A percentile compares a stretch with the other conserved stretches of the same genome.
Evolutionary conservation across 2,113 vertebrate species (phyloP).

Genomic region (Malurus alboscapulatus): DNA sequence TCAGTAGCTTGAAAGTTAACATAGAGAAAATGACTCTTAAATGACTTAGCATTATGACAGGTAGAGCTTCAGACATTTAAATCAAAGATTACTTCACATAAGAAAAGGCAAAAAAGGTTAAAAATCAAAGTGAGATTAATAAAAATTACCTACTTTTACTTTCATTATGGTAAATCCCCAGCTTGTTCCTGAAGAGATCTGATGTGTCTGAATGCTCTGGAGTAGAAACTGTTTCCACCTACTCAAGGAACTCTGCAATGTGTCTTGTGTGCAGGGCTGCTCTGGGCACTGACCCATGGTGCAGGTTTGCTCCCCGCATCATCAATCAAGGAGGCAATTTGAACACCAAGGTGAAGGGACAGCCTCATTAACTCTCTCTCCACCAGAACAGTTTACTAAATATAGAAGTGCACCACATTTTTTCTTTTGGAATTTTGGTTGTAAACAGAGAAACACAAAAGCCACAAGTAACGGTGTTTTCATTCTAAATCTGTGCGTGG

Average conservation of each 20-base stretch:
- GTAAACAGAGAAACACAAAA: slow-evolving; percentile 70
- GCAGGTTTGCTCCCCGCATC: neutral
- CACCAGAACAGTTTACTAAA: slow-evolving; percentile 14
- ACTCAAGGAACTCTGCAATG: neutral
- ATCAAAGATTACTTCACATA: neutral
- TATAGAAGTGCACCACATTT: neutral
- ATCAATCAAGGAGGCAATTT: slow-evolving; percentile 54
- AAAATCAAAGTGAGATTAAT: neutral
- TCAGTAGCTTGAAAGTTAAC: neutral
- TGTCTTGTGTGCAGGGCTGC: neutral
- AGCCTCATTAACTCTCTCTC: slow-evolving; percentile 60
- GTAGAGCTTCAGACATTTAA: neutral
- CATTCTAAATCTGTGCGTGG: neutral
- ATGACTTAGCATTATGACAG: neutral
- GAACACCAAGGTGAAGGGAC: neutral
- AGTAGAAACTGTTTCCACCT: neutral
- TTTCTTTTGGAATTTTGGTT: slow-evolving; percentile 45
- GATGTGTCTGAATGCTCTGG: neutral
- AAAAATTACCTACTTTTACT: neutral
- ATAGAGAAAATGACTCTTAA: neutral
- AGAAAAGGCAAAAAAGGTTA: neutral
- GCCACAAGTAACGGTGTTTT: slow-evolving; percentile 41
- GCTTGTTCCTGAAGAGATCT: slow-evolving; percentile 11
- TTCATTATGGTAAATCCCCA: neutral
- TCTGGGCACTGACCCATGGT: neutral